These are phyloP conservation scores for Silurus glanis DNA, from an alignment of 2,113 vertebrate genomes.

Conservation along the genomic window DNA sequence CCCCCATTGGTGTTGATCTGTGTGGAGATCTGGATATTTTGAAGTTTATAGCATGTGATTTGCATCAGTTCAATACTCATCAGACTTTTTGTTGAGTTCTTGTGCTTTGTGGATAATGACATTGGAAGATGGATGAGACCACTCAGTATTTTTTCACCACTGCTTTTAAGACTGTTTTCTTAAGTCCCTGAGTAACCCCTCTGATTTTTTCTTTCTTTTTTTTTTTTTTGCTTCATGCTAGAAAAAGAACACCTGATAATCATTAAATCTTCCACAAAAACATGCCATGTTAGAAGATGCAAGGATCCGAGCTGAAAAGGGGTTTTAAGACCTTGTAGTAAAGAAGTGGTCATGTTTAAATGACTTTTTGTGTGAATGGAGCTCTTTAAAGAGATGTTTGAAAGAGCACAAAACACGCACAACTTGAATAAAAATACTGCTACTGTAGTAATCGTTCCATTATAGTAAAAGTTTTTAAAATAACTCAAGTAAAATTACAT, in stretches of 20 bases:
- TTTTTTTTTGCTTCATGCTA: not conserved
- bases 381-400: not conserved
- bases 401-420: not conserved
- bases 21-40: not conserved
- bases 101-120: not conserved
- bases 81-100: not conserved
- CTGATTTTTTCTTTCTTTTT: not conserved
- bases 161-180: not conserved
- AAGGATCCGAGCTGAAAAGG: not conserved
- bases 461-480: not conserved
- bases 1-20: not conserved
- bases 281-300: not conserved
- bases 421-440: not conserved
- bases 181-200: not conserved
- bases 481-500: not conserved
- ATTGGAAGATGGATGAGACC: not conserved
- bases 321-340: not conserved
- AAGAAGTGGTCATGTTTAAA: not conserved
- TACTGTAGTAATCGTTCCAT: not conserved
- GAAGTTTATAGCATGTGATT: not conserved
- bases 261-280: slow-evolving; percentile 16
- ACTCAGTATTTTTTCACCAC: not conserved
- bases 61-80: not conserved
- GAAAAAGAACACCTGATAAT: slow-evolving; percentile 16
- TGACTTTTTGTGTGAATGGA: not conserved